Evolutionary conservation across 2,888 invertebrate genomes (phyloP).

Genomic region (Spisula solida): DNA sequence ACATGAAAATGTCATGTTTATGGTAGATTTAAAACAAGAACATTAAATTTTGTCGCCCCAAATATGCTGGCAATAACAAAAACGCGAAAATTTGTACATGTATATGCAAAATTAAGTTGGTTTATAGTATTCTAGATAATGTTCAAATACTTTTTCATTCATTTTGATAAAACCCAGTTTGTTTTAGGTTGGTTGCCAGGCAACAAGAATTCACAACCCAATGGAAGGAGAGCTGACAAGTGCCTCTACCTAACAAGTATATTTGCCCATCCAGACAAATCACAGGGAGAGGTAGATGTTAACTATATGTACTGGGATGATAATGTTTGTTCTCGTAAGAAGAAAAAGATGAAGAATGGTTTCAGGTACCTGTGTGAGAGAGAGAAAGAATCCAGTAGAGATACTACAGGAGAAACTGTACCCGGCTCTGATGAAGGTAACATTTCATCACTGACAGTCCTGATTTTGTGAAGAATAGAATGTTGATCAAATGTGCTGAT

Average conservation of each 20-base stretch:
- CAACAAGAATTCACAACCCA: constrained; percentile 74
- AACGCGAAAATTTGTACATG: no score
- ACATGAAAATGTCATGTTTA: no score
- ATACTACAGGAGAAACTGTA: not conserved
- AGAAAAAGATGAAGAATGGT: constrained; percentile 55
- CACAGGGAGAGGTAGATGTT: constrained; percentile 55
- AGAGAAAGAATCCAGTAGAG: constrained; percentile 80
- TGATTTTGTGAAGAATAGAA: no score
- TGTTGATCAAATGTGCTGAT: no score
- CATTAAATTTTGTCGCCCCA: no score
- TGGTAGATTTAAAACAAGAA: no score
- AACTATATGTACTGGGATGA: constrained; percentile 85
- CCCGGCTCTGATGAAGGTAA: not conserved
- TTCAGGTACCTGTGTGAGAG: constrained; percentile 89
- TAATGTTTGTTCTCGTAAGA: constrained; percentile 87
- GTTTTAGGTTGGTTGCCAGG: constrained; percentile 77
- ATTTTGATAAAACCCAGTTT: not conserved
- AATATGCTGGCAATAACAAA: no score
- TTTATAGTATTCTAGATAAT: no score
- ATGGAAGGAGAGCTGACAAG: constrained; percentile 69
- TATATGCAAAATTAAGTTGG: no score
- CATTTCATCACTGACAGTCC: not conserved
- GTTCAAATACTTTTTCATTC: no score
- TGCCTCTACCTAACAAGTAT: constrained; percentile 77
- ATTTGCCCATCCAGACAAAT: constrained; percentile 69